Conservation (phyloP, 2,797 vertebrate genomes). For the Parambassis ranga region DNA sequence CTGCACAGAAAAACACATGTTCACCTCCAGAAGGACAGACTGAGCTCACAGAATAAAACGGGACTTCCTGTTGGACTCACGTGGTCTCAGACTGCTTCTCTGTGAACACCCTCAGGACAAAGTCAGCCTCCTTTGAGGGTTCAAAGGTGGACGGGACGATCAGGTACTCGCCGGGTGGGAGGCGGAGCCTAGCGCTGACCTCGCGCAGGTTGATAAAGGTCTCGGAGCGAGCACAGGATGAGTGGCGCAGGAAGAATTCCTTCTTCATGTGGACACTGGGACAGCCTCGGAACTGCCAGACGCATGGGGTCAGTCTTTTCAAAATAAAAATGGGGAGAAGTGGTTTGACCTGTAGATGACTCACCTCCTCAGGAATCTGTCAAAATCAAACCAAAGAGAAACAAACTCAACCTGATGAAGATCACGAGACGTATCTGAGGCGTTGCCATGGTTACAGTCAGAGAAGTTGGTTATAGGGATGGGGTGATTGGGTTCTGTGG, state of each 20-base stretch:
- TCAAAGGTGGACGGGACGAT: slow-evolving; percentile 92
- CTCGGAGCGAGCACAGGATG: slow-evolving; percentile 89
- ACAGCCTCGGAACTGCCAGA: slow-evolving; percentile 77
- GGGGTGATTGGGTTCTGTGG: no score
- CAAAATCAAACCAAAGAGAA: not conserved
- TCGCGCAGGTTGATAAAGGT: slow-evolving; percentile 90
- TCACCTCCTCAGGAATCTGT: slow-evolving; percentile 92
- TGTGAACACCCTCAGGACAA: slow-evolving; percentile 89
- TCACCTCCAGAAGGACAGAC: not conserved
- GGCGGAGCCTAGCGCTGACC: slow-evolving; percentile 86
- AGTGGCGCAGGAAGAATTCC: slow-evolving; percentile 89
- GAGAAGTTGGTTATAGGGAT: no score
- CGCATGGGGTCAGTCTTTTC: fast-evolving
- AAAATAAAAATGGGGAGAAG: not conserved
- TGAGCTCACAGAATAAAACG: no score
- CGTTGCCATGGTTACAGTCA: no score
- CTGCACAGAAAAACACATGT: slow-evolving; percentile 60
- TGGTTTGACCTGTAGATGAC: not conserved
- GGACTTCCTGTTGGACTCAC: slow-evolving; percentile 70
- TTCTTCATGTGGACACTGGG: slow-evolving; percentile 88
- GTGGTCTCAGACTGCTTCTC: slow-evolving; percentile 86
- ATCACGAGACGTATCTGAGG: no score
- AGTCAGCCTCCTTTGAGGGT: slow-evolving; percentile 87
- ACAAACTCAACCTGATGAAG: not conserved
- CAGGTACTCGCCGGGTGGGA: slow-evolving; percentile 91